Base-by-base conservation (phyloP, 2,888 invertebrate species). In the Stenchaetothrips biformis region DNA sequence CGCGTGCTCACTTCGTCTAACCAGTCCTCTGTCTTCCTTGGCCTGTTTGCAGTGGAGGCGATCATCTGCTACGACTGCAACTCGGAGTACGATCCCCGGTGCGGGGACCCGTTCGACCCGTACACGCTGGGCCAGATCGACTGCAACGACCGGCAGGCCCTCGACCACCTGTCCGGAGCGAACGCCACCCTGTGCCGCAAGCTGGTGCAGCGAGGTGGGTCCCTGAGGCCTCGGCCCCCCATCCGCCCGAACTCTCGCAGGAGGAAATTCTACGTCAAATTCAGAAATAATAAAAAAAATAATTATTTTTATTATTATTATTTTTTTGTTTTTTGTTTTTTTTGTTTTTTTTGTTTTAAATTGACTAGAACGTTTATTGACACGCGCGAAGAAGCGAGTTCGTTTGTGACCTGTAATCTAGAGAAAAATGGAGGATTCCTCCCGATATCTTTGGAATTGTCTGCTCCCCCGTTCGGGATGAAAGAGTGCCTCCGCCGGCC, bases 31-130 rank as follows among this genome's bases (percentile, higher is more conserved):
- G 21, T 25, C 25, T 25, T 37, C 25, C 1, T 21, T 1, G 3
- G 21, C 8, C 25, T 25, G 7, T 25, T 74, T 74, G 21, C 67
- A 74, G 67, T 21, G 67, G 67, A 74, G 21, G 67, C 67, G 21
- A 74, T 74, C 0, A 25, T 91, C 84, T 97, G 97, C 87, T 97
- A 95, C 86, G 92, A 95, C 85, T 97, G 97, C 87, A 97, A 97
- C 89, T 97, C 97, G 82, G 93, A 92, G 82, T 95, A 92, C 85
- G 96, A 97, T 87, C 94, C 94, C 62, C 91, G 95, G 83, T 97
- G 97, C 85, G 96, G 93, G 0, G 95, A 95, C 85, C 93, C 95
- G 80, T 97, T 97, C 86, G 93, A 95, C 85, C 90, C 94, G 37
- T 95, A 92, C 87, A 93, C 94, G 79, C 91, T 96, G 84, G 96